Evolutionary conservation across 2,113 vertebrate genomes (phyloP).

Genomic region (Jacana jacana): DNA sequence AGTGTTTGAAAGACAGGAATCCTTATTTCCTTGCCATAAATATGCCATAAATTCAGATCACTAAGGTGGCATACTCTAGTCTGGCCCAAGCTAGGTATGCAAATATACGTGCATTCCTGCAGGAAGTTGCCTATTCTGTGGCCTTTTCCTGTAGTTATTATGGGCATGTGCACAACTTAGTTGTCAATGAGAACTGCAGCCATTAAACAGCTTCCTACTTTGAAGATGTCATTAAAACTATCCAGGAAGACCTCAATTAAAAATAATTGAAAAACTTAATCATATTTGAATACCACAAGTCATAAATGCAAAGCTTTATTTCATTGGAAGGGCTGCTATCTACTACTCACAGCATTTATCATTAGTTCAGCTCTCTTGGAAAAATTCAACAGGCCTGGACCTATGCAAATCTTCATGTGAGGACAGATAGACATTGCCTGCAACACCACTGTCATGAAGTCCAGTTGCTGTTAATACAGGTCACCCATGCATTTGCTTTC

Average conservation of each 20-base stretch:
- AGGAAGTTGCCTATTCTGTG: background rate
- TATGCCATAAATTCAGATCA: background rate
- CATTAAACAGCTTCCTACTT: background rate
- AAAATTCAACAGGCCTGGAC: background rate
- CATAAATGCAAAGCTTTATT: background rate
- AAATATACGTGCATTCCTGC: background rate
- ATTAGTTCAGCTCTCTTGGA: background rate
- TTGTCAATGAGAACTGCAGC: background rate
- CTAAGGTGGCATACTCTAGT: background rate
- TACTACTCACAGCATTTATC: fast-evolving
- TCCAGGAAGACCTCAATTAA: background rate
- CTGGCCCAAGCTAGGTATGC: background rate
- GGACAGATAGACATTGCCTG: background rate
- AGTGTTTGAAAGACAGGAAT: background rate
- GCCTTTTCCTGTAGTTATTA: background rate
- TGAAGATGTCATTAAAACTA: background rate
- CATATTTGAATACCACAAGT: background rate
- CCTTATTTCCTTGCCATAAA: background rate
- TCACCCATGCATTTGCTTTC: background rate
- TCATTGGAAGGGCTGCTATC: background rate
- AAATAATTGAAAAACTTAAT: background rate
- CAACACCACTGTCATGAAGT: background rate
- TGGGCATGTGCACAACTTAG: background rate
- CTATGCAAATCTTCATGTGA: fast-evolving
- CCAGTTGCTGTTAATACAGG: background rate